phyloP scores from a whole-genome alignment of 1,140 invertebrate genomes.

The Caenorhabditis latens region DNA sequence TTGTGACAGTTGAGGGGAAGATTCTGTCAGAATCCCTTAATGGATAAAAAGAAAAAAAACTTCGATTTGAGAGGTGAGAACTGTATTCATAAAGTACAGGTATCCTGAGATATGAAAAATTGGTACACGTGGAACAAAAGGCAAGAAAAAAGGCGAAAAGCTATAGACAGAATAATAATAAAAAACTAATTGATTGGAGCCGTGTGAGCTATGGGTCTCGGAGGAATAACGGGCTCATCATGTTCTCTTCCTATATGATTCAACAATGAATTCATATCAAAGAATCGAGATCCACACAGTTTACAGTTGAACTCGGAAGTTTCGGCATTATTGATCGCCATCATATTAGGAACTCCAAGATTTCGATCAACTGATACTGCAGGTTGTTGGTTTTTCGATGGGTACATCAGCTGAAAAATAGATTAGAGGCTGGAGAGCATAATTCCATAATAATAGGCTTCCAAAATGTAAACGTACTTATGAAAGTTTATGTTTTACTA shows the following conservation, averaged over 20 bases:
- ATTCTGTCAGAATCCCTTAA: too few relatives aligned
- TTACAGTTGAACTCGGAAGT: conserved; percentile 52
- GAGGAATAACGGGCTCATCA: conserved; percentile 56
- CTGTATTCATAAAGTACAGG: not conserved
- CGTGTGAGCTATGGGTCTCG: conserved; percentile 41
- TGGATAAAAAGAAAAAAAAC: too few relatives aligned
- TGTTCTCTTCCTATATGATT: conserved; percentile 60
- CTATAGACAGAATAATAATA: not conserved
- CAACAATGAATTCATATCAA: conserved; percentile 53
- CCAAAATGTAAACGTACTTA: too few relatives aligned
- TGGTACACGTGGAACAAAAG: not conserved
- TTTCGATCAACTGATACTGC: conserved; percentile 9
- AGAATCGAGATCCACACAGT: conserved; percentile 59
- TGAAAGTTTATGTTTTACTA: too few relatives aligned
- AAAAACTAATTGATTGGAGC: conserved; percentile 41
- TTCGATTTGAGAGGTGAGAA: not conserved
- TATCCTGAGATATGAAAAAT: not conserved
- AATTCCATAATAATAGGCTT: too few relatives aligned
- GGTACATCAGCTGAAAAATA: conserved; percentile 53
- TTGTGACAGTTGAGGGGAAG: too few relatives aligned
- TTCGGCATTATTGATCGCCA: not conserved
- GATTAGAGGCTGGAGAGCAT: not conserved
- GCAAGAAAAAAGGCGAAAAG: not conserved
- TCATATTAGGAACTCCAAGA: conserved; percentile 15
- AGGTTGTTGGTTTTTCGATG: not conserved